Percentiles rank a stretch among this genome's conserved stretches.
Evolutionary conservation across 2,113 vertebrate genomes (phyloP).

Genomic region (Sphaerodactylus townsendi): DNA sequence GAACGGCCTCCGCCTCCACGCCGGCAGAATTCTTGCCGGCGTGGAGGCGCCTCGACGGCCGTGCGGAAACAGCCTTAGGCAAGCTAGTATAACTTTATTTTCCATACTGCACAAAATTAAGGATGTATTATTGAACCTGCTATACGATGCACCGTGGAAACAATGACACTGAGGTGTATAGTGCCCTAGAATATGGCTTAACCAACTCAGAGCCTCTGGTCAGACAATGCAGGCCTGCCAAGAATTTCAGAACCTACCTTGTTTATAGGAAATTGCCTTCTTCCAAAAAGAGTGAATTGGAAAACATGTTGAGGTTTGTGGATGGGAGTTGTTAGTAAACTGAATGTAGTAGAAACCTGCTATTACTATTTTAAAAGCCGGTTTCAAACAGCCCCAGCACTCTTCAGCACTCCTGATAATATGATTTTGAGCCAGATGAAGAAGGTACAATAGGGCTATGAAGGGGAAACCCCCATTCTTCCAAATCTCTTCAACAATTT

Average conservation of each 20-base stretch:
- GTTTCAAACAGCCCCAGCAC: accelerated
- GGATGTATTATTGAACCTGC: not conserved
- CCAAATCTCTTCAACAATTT: too few species aligned
- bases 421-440: not conserved
- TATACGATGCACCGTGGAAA: too few species aligned
- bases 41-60: too few species aligned
- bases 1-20: too few species aligned
- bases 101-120: too few species aligned
- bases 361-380: not conserved
- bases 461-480: too few species aligned
- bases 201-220: not conserved
- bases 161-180: not conserved
- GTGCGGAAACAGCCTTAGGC: too few species aligned
- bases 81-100: too few species aligned
- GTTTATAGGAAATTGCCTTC: not conserved
- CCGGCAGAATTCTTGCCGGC: too few species aligned
- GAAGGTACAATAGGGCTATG: accelerated
- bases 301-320: accelerated
- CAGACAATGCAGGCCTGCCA: accelerated
- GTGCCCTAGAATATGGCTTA: not conserved
- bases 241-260: accelerated
- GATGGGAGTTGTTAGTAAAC: not conserved
- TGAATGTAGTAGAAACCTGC: not conserved
- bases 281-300: not conserved
- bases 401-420: accelerated